Evolutionary conservation across 2,888 invertebrate species (phyloP), one percentile per base, ranked within the genome.

Genomic region (Glyphotaelius pellucidus): DNA sequence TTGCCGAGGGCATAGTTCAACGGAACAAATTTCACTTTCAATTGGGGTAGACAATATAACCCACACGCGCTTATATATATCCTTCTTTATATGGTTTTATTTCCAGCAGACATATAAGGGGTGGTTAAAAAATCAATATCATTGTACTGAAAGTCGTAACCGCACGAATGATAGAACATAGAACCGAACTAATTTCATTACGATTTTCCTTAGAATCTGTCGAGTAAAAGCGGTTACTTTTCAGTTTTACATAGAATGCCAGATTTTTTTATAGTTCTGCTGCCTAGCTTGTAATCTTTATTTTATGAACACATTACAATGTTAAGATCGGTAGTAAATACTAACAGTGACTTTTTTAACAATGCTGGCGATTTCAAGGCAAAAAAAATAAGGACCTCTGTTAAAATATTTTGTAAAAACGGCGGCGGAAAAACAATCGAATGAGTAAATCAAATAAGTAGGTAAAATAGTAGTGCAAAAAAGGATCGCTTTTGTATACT

Each of bases 21-120:
- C 81, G 81, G 32, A 81, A 32, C 81, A 31, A 81, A 81, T 81
- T 81, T 81, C 81, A 19, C 81, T 81, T 81, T 81, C 81, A 31
- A 32, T 32, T 31, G 81, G 81, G 32, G 81, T 32, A 31, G 32
- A 81, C 19, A 81, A 81, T 81, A 81, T 81, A 67, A 67, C 67
- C 25, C 25, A 67, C 25, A 67, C 67, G 67, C 25, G 67, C 67
- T 67, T 67, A 25, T 67, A 25, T 67, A 4, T 67, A 9, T 9
- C 67, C 67, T 25, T 67, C 67, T 67, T 67, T 67, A n/a, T 67
- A n/a, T 67, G 67, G 67, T 67, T 67, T 25, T 67, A 25, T 67
- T 67, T 67, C 67, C 67, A 67, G 67, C 67, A 67, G 25, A 67
- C 67, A 67, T 2, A 67, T n/a, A 67, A 67, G 25, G 67, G 67